Evolutionary conservation across 2,113 vertebrate species (phyloP).

Genomic region (Myrmecophaga tridactyla): DNA sequence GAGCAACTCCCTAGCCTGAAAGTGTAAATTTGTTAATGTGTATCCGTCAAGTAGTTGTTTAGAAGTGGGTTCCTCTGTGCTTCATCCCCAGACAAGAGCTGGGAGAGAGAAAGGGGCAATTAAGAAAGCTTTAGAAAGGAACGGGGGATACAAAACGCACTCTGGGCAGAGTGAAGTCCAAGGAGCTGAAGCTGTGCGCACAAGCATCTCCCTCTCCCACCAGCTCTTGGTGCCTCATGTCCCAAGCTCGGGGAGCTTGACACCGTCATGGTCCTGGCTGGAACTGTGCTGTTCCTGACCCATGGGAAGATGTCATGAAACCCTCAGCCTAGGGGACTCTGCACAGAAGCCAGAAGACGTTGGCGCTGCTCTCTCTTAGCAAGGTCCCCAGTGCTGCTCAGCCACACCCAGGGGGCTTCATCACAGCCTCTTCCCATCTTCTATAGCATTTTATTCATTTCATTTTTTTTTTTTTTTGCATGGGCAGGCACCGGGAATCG

Average conservation of each 20-base stretch:
- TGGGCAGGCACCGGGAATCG: too few species aligned
- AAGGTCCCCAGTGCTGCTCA: background rate
- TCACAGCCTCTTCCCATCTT: accelerated
- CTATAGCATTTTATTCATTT: too few species aligned
- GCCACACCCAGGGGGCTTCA: background rate
- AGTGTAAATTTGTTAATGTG: background rate
- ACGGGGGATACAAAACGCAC: background rate
- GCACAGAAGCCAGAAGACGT: background rate
- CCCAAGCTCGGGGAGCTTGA: background rate
- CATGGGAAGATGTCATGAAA: background rate
- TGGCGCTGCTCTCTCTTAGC: too few species aligned
- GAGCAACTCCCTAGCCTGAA: background rate
- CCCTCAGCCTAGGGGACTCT: background rate
- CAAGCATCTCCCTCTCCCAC: accelerated
- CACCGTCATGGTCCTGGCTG: background rate
- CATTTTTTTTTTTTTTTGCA: too few species aligned
- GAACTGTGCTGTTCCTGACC: background rate
- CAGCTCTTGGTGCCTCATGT: background rate
- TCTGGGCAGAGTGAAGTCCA: background rate
- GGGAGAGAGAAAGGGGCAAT: constrained; percentile 26
- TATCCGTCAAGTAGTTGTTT: background rate
- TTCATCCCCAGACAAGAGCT: accelerated
- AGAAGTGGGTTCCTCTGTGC: background rate
- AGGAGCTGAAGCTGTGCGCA: background rate
- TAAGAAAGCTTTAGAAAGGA: constrained; percentile 43